phyloP scores from a whole-genome alignment of 2,888 invertebrate genomes.

The Eurois occulta region DNA sequence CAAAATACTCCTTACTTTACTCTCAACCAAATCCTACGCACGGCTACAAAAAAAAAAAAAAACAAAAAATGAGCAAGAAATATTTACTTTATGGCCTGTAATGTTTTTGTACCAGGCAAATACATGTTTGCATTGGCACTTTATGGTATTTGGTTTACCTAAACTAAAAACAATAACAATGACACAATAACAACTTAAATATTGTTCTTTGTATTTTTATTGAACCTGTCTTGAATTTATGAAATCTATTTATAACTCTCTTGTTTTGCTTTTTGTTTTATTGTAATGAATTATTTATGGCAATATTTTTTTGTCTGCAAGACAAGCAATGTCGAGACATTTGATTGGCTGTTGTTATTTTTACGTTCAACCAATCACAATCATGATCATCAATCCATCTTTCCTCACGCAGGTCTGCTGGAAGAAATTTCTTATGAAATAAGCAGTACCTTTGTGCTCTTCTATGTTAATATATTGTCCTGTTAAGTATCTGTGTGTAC shows the following conservation, averaged over 20 bases:
- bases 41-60: not conserved
- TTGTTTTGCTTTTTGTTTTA: not conserved
- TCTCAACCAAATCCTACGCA: not conserved
- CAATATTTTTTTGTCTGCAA: not conserved
- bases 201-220: slow-evolving; percentile 5
- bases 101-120: not conserved
- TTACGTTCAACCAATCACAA: not conserved
- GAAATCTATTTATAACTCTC: not conserved
- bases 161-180: slow-evolving; percentile 14
- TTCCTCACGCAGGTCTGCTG: too few species aligned
- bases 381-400: too few species aligned
- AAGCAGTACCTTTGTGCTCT: too few species aligned
- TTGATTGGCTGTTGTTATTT: slow-evolving; percentile 2
- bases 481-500: too few species aligned
- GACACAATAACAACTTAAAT: slow-evolving; percentile 43
- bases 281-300: not conserved
- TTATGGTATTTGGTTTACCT: not conserved
- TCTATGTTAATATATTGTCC: too few species aligned
- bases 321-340: not conserved
- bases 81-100: not conserved
- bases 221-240: not conserved
- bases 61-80: slow-evolving; percentile 4
- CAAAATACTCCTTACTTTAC: not conserved
- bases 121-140: slow-evolving; percentile 14
- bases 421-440: too few species aligned